Evolutionary conservation across 2,113 vertebrate genomes (phyloP).

Genomic region (Centropus unirufus): DNA sequence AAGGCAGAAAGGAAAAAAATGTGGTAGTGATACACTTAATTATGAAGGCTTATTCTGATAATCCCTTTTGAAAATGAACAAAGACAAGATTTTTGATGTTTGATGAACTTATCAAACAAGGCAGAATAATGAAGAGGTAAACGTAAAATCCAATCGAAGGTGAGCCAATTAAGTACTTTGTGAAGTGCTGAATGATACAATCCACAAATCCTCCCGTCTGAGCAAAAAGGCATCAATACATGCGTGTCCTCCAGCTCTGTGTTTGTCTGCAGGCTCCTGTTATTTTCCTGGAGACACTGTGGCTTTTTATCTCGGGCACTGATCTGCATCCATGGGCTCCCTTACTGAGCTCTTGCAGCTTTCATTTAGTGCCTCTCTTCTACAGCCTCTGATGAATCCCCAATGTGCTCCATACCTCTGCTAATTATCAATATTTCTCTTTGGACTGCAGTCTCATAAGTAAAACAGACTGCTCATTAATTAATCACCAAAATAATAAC

Average conservation of each 20-base stretch:
- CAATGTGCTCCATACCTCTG: background rate
- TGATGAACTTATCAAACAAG: slow-evolving; percentile 72
- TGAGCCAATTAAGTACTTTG: slow-evolving; percentile 62
- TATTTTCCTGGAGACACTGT: background rate
- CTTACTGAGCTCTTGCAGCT: background rate
- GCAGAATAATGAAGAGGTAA: slow-evolving; percentile 68
- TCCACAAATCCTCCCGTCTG: slow-evolving; percentile 42
- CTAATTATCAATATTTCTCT: slow-evolving; percentile 56
- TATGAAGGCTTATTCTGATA: slow-evolving; percentile 64
- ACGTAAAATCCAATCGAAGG: slow-evolving; percentile 56
- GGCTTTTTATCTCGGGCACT: background rate
- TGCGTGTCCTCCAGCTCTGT: background rate
- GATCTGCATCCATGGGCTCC: background rate
- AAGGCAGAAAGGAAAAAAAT: background rate
- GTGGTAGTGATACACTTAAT: slow-evolving; percentile 70
- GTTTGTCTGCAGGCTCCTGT: background rate
- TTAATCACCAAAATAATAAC: slow-evolving; percentile 40
- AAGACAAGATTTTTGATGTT: slow-evolving; percentile 68
- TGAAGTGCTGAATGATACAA: slow-evolving; percentile 33
- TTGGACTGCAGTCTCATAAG: background rate
- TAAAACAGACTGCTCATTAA: slow-evolving; percentile 44
- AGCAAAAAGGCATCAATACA: background rate
- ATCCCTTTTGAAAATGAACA: slow-evolving; percentile 71
- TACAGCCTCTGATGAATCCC: background rate
- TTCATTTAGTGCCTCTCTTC: background rate